Evolutionary conservation across 1,140 invertebrate genomes (phyloP), one percentile per base, ranked within the genome.

Genomic region (Drosophila insularis): DNA sequence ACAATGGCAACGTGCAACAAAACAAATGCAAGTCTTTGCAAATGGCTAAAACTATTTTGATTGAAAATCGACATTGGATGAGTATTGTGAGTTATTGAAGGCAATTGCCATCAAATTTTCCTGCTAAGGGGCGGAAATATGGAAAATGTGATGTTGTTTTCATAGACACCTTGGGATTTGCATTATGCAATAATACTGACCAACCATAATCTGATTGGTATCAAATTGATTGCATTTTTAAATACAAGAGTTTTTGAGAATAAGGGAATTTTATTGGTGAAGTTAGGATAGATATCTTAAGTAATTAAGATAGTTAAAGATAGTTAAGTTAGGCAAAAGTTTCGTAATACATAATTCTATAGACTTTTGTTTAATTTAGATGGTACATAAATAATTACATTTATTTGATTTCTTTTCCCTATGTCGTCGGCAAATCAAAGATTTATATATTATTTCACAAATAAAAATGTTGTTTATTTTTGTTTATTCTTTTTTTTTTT

Each of bases 1-100:
- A 86, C 81, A 85, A 86, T 85, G 81, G 74, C 54, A 81, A 78
- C 81, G 11, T 43, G 19, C 53, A 43, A 59, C 56, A 61, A 27
- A 64, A 68, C 71, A 80, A 58, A 40, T 68, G 59, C 56, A 56
- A 31, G 58, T 60, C 63, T 53, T 31, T 37, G 37, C 54, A 62
- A 62, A 27, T 7, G 17, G 37, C 68, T 56, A 62, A 23, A 54
- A 21, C 63, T 54, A 66, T 64, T 35, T 71, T 32, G 59, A 63
- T 68, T 61, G 58, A 69, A 82, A 64, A 66, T 63, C 63, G 73
- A 81, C 66, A 74, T 66, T 71, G 11, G 19, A 14, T 56, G 27
- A 32, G 59, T 7, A 40, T 17, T 50, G 10, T 19, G 1, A 2
- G 13, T 21, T 53, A 10, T 13, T 6, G 54, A 53, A 21, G 61